A percentile compares a stretch with the other conserved stretches of the same genome.
phyloP scores from a whole-genome alignment of 2,797 vertebrate species.

The Phrynocephalus guinanensis region DNA sequence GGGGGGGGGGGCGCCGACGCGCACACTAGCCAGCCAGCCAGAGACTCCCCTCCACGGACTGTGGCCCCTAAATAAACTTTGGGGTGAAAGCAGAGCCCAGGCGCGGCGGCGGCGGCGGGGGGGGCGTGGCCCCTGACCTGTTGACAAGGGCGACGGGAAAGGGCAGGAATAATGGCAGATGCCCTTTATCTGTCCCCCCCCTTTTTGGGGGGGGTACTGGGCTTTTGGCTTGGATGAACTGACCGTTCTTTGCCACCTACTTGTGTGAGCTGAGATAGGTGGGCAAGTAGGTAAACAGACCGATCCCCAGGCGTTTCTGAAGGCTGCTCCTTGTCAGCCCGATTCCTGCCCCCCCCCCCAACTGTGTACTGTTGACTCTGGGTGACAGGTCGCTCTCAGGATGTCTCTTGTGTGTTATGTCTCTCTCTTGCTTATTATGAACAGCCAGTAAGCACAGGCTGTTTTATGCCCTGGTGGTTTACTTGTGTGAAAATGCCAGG shows the following conservation, averaged over 20 bases:
- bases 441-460: neutral
- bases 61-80: no score
- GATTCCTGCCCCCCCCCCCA: neutral
- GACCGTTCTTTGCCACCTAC: no score
- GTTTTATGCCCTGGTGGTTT: neutral
- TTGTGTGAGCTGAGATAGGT: neutral
- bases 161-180: neutral
- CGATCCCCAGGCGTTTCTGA: neutral
- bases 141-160: neutral
- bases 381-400: neutral
- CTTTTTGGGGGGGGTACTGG: neutral
- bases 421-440: neutral
- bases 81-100: neutral
- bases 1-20: neutral
- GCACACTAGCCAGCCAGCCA: slow-evolving; percentile 1
- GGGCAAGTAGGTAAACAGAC: neutral
- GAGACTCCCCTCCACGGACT: neutral
- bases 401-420: neutral
- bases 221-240: no score
- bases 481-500: neutral
- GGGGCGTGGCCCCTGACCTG: neutral
- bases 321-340: neutral
- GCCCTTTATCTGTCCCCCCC: neutral
- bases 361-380: neutral
- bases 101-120: neutral